These are phyloP conservation scores for human DNA, from an alignment of 2,113 vertebrate genomes.

Conservation along the genomic window GRCh38 chr3:23119501-23120000, in stretches of 20 bases:
- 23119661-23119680: neutral
- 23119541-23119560: neutral
- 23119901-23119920: constrained; percentile 69
- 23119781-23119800: constrained; percentile 67
- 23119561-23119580: neutral
- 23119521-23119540: neutral
- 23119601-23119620: neutral
- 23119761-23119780: constrained; percentile 54
- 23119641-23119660: neutral
- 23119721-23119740: constrained; percentile 41
- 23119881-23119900: constrained; percentile 41
- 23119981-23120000: constrained; percentile 71
- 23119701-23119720: constrained; percentile 51
- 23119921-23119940: constrained; percentile 77
- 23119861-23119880: constrained; percentile 51
- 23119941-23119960: constrained; percentile 72
- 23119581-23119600: neutral
- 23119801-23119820: constrained; percentile 44
- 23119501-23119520: neutral
- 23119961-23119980: constrained; percentile 66
- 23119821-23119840: constrained; percentile 46
- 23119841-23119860: constrained; percentile 60
- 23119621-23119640: neutral
- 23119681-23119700: neutral
- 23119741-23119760: constrained; percentile 40